These are phyloP conservation scores for Chascanopsetta lugubris DNA, from an alignment of 2,113 vertebrate genomes.

Conservation along the genomic window DNA sequence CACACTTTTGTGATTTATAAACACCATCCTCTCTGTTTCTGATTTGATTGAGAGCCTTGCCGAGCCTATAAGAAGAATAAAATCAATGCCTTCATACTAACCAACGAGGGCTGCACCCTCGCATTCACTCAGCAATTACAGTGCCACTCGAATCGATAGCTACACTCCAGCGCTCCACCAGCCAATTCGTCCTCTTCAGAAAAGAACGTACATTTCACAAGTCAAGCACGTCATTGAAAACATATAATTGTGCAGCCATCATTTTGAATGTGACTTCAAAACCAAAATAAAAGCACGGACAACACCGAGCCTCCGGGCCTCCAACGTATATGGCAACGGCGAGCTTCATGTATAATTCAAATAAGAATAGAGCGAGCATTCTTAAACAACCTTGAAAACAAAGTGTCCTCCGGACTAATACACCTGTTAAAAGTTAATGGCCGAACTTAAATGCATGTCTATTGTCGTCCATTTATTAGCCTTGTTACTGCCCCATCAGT, in stretches of 20 bases:
- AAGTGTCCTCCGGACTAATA: slow-evolving; percentile 58
- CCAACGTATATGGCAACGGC: slow-evolving; percentile 36
- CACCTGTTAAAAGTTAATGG: slow-evolving; percentile 72
- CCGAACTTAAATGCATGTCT: slow-evolving; percentile 58
- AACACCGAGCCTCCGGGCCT: slow-evolving; percentile 33
- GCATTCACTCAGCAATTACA: slow-evolving; percentile 51
- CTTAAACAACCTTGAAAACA: slow-evolving; percentile 80
- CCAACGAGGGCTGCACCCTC: slow-evolving; percentile 54
- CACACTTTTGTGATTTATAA: slow-evolving; percentile 24
- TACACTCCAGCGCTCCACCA: slow-evolving; percentile 42
- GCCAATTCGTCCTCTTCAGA: slow-evolving; percentile 56
- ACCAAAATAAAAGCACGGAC: slow-evolving; percentile 1
- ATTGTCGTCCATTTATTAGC: slow-evolving; percentile 71
- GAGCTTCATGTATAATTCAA: slow-evolving; percentile 63
- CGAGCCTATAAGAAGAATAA: slow-evolving; percentile 56
- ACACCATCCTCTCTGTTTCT: slow-evolving; percentile 37
- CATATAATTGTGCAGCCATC: background rate
- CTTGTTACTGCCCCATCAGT: slow-evolving; percentile 48
- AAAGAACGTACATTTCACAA: slow-evolving; percentile 45
- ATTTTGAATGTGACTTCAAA: slow-evolving; percentile 18
- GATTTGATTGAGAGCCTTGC: slow-evolving; percentile 52
- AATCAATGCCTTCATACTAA: slow-evolving; percentile 67
- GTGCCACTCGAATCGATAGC: slow-evolving; percentile 65
- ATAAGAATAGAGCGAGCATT: slow-evolving; percentile 51
- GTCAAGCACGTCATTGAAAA: slow-evolving; percentile 34